Conservation (phyloP, 2,888 invertebrate genomes). For the Troglohyphantes excavatus region DNA sequence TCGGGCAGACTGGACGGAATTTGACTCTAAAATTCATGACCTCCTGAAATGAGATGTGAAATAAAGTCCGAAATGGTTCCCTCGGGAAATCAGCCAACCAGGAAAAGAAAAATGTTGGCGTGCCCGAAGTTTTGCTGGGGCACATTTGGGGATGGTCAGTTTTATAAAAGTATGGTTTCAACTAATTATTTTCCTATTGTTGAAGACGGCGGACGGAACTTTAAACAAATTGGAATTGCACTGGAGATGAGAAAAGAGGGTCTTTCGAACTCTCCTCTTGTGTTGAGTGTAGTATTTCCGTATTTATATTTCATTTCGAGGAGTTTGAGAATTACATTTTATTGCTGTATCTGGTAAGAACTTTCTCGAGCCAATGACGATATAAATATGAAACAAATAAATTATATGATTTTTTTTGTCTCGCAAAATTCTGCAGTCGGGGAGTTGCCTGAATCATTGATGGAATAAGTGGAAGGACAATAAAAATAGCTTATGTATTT, state of each 20-base stretch:
- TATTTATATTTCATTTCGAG: background rate
- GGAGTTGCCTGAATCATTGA: too few species aligned
- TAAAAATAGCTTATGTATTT: too few species aligned
- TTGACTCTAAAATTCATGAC: slow-evolving; percentile 27
- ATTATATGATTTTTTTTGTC: too few species aligned
- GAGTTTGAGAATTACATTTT: background rate
- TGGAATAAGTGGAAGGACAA: too few species aligned
- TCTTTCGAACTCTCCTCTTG: background rate
- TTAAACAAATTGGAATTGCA: background rate
- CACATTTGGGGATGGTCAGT: slow-evolving; percentile 1
- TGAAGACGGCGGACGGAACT: background rate
- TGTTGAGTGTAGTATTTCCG: background rate
- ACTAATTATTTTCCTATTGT: slow-evolving; percentile 45
- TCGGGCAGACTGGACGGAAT: background rate
- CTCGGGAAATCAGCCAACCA: slow-evolving; percentile 40
- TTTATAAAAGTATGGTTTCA: slow-evolving; percentile 24
- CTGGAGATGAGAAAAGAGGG: background rate
- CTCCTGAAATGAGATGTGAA: slow-evolving; percentile 10
- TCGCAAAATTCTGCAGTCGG: too few species aligned
- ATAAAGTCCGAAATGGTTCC: slow-evolving; percentile 26
- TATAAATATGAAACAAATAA: too few species aligned
- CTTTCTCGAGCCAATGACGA: too few species aligned
- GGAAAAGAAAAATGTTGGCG: background rate
- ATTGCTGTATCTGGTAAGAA: background rate
- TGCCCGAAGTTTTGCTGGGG: background rate